A percentile compares a stretch with the other conserved stretches of the same genome.
phyloP scores from a whole-genome alignment of 1,140 invertebrate species.

The Diachasmimorpha longicaudata region DNA sequence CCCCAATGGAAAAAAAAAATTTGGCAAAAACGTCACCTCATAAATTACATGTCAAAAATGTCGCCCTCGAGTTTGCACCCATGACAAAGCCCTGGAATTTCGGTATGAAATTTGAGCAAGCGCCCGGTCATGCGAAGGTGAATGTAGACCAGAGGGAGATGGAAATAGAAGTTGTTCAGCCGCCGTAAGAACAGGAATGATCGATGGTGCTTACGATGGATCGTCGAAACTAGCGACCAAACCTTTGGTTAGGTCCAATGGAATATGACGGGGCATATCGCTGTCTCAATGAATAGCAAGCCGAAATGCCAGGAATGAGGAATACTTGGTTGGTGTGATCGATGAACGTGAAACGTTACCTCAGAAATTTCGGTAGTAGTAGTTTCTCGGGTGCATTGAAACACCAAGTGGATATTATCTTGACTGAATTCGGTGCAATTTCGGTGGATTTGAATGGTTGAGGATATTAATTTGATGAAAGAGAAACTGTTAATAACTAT shows the following conservation, averaged over 20 bases:
- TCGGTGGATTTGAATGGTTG: background rate
- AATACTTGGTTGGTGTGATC: constrained; percentile 36
- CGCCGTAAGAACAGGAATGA: background rate
- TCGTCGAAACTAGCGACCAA: constrained; percentile 13
- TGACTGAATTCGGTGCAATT: background rate
- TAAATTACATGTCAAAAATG: background rate
- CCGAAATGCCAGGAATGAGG: constrained; percentile 18
- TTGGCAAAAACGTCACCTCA: background rate
- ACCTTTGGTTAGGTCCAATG: background rate
- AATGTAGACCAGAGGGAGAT: background rate
- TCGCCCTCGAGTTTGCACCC: background rate
- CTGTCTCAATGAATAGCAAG: constrained; percentile 23
- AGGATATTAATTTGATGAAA: background rate
- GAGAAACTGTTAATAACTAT: background rate
- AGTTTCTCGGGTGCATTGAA: background rate
- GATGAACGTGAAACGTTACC: constrained; percentile 38
- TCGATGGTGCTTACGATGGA: constrained; percentile 25
- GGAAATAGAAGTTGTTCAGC: background rate
- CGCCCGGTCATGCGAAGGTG: background rate
- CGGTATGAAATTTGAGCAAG: background rate
- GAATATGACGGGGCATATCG: constrained; percentile 23
- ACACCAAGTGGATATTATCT: background rate
- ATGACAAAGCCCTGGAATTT: background rate
- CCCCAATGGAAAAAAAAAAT: background rate
- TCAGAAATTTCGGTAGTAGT: constrained; percentile 1